Base-by-base conservation (phyloP, 2,113 vertebrate genomes). In the Apeltes quadracus region DNA sequence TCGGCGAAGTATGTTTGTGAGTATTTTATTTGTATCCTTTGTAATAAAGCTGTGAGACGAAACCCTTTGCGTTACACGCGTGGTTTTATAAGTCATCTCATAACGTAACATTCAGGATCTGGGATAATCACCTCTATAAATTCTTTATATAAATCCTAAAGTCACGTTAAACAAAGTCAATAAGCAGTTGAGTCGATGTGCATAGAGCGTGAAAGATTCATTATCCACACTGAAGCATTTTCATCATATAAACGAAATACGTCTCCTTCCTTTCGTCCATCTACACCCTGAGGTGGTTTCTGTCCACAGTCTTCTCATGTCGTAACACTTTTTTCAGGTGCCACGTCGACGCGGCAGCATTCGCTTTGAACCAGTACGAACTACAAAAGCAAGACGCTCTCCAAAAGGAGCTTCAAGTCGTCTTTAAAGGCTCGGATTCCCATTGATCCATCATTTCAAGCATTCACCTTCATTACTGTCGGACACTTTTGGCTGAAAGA, bases 371-470 rank as follows among this genome's bases (percentile, higher is more conserved):
- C 59, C 69, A 18, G 36, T 13, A 2, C 1, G 14, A 70, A 50
- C 65, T 63, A 70, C 18, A 10, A 25, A 74, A 61, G 75, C 61
- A 10, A 69, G 50, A 36, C 23, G 3, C 32, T 70, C 59, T 67
- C 8, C 5, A 12, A 82, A 66, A 29, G 72, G 39, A 57, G 20
- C 58, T 69, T 72, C 27, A 14, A 13, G 36, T 56, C 44, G 23
- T 53, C 79, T 84, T 84, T 76, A 75, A 86, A 76, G 34, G 56
- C 68, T 41, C 0, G 8, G 51, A 66, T 54, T 73, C 23, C 50
- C 41, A 9, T 39, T 76, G 74, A 76, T 77, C 64, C 66, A 51
- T 62, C 41, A 59, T 82, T 71, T 82, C 34, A 81, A 83, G 65
- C 56, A 64, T 69, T 71, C 55, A 69, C 62, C 65, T 53, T 25